These are phyloP conservation scores for Acheta domesticus DNA, from an alignment of 2,888 invertebrate genomes.

Conservation along the genomic window DNA sequence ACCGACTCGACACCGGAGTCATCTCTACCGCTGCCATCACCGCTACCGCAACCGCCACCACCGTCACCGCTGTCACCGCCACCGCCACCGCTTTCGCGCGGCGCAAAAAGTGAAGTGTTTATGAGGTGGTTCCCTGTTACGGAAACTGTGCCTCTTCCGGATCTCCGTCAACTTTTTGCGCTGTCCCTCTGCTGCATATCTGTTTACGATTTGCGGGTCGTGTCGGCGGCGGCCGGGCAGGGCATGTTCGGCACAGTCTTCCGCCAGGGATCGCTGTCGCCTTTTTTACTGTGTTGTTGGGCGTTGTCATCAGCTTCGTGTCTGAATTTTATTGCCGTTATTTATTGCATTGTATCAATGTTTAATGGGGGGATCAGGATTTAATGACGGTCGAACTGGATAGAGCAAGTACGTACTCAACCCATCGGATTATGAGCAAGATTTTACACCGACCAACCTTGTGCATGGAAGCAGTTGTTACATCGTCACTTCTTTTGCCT, in stretches of 20 bases:
- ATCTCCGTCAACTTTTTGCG: neutral
- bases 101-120: neutral
- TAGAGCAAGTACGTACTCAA: neutral
- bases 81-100: neutral
- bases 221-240: neutral
- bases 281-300: neutral
- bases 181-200: neutral
- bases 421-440: no score
- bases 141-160: conserved; percentile 9
- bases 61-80: no score
- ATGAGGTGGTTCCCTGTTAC: conserved; percentile 18
- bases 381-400: neutral
- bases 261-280: neutral
- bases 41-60: no score
- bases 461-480: no score
- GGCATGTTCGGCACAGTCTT: neutral
- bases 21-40: no score
- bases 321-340: no score
- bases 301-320: no score
- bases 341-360: neutral
- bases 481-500: no score
- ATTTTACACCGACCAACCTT: no score
- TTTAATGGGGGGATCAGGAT: neutral
- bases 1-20: no score
- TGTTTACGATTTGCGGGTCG: conserved; percentile 5